phyloP scores from a whole-genome alignment of 2,797 vertebrate species.

The Rhynchonycteris naso region DNA sequence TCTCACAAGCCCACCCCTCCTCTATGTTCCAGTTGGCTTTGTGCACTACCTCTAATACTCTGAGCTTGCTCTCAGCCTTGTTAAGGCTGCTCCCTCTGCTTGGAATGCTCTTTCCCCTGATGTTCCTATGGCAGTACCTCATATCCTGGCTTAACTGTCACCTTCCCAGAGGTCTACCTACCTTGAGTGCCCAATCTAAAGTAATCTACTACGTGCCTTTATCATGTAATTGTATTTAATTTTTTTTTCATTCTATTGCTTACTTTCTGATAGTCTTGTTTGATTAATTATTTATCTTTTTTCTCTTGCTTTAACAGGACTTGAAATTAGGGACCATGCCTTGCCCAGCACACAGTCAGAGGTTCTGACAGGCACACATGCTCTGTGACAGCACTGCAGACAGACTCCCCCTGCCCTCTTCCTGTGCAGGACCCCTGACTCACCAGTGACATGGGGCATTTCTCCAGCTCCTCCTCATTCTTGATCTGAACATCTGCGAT shows the following conservation, averaged over 20 bases:
- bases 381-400: not conserved
- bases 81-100: not conserved
- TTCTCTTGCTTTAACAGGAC: not conserved
- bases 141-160: not conserved
- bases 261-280: constrained; percentile 10
- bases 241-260: not conserved
- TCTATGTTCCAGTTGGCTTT: not conserved
- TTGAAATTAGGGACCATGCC: not conserved
- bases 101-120: not conserved
- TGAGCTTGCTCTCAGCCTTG: not conserved
- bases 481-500: constrained; percentile 96
- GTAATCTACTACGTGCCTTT: not conserved
- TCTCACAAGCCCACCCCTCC: not conserved
- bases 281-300: not conserved
- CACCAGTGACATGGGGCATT: constrained; percentile 96
- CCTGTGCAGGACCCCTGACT: constrained; percentile 65
- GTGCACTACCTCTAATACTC: not conserved
- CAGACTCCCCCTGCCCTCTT: not conserved
- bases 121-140: not conserved
- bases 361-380: not conserved
- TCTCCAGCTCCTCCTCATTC: constrained; percentile 94
- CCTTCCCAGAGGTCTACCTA: not conserved
- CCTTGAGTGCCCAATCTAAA: not conserved
- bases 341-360: not conserved
- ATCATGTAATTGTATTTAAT: not conserved